phyloP scores from a whole-genome alignment of 2,113 vertebrate species.

The Rhabdomys dilectus region DNA sequence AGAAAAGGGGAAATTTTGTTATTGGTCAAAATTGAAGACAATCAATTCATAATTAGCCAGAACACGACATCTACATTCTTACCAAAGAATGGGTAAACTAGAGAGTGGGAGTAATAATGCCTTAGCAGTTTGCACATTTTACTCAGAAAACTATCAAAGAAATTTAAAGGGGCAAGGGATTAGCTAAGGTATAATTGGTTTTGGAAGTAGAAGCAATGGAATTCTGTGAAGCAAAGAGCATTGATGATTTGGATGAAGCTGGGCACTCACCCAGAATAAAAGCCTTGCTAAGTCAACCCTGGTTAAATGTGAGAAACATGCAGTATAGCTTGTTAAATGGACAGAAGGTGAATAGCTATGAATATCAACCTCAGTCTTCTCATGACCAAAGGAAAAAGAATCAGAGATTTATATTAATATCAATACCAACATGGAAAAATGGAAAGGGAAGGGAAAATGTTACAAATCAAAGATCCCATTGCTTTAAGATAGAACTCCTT shows the following conservation, averaged over 20 bases:
- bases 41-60: background rate
- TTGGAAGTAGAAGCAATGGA: constrained; percentile 53
- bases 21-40: background rate
- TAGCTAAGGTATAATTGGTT: constrained; percentile 72
- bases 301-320: constrained; percentile 36
- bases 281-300: constrained; percentile 54
- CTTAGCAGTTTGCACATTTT: constrained; percentile 39
- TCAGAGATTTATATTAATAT: background rate
- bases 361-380: background rate
- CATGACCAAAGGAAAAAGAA: background rate
- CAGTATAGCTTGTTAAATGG: background rate
- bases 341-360: background rate
- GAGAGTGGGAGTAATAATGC: background rate
- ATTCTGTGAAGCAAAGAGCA: constrained; percentile 60
- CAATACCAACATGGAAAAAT: background rate
- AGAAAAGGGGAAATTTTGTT: background rate
- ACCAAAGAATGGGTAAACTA: background rate
- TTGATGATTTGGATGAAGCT: constrained; percentile 31
- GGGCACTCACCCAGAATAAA: constrained; percentile 63
- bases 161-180: constrained; percentile 64
- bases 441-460: background rate
- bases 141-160: constrained; percentile 47
- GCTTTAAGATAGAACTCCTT: background rate
- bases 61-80: background rate
- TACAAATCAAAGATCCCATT: background rate